Evolutionary conservation across 2,888 invertebrate genomes (phyloP), one percentile per base, ranked within the genome.

Genomic region (Neuroscelio doddi): DNA sequence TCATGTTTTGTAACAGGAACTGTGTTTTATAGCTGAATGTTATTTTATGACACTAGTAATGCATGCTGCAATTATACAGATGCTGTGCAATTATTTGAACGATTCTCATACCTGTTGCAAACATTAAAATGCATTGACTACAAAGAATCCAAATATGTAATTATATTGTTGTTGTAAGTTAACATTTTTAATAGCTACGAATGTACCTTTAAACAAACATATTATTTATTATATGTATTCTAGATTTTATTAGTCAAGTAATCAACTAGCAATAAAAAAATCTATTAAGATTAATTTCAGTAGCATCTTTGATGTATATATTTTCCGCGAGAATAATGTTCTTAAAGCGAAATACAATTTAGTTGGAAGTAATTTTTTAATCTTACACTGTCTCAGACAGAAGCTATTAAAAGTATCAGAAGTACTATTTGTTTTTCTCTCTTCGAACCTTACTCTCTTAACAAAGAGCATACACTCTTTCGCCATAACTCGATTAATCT

Each of bases 401-500:
- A n/a, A n/a, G n/a, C n/a, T n/a, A n/a, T n/a, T n/a, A n/a, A n/a
- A n/a, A n/a, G n/a, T 9, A 29, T 29, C 5, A 29, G 1, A 9
- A 29, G n/a, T n/a, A n/a, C n/a, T n/a, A n/a, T n/a, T n/a, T n/a
- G 15, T 44, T 49, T 57, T 57, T 32, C 42, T 57, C 49, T 50
- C 38, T 58, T 51, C 30, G 29, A 15, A 21, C 14, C 24, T 45
- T 39, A 51, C 45, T 52, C 52, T 46, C 46, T 52, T 45, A 59
- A 34, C 51, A 41, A 59, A 59, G 39, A 41, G 34, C 10, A 32
- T 32, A 38, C 51, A 24, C 45, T 42, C 17, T n/a, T 41, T 21
- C 51, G 16, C 49, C 44, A 49, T 53, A 53, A 53, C 49, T 61
- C 61, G 61, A 61, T 61, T 53, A 61, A 61, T 61, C 61, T 53